phyloP scores from a whole-genome alignment of 1,140 invertebrate genomes.

The Microplitis mediator region DNA sequence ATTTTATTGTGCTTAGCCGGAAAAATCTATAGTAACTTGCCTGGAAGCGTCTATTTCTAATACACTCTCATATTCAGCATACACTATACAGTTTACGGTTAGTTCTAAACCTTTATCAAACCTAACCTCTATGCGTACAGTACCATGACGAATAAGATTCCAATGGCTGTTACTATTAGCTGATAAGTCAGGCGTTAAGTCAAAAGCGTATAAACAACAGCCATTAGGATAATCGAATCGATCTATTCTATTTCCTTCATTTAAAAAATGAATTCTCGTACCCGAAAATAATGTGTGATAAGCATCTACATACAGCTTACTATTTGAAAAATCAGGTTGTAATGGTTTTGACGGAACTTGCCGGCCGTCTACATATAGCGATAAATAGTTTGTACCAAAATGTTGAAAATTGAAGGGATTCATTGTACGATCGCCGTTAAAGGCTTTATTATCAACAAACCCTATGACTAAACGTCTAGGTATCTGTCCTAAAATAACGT shows the following conservation, averaged over 20 bases:
- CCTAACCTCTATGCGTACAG: conserved; percentile 43
- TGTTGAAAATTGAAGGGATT: conserved; percentile 32
- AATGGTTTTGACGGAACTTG: conserved; percentile 35
- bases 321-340: conserved; percentile 30
- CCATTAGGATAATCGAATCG: conserved; percentile 35
- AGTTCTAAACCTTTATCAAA: conserved; percentile 39
- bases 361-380: conserved; percentile 45
- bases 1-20: background rate
- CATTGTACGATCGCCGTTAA: conserved; percentile 11
- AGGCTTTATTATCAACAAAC: conserved; percentile 29
- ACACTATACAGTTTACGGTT: conserved; percentile 33
- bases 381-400: conserved; percentile 39
- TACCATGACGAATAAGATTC: conserved; percentile 46
- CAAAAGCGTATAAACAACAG: conserved; percentile 42
- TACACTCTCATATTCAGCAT: conserved; percentile 23
- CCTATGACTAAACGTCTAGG: conserved; percentile 27
- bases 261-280: conserved; percentile 46
- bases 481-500: conserved; percentile 31
- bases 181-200: conserved; percentile 52
- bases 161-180: conserved; percentile 44
- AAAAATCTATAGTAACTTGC: conserved; percentile 16
- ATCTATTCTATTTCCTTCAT: conserved; percentile 39
- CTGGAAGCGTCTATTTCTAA: conserved; percentile 17
- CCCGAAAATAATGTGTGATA: conserved; percentile 53
- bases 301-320: conserved; percentile 32